Conservation (phyloP, 2,113 vertebrate species). For the Urocitellus parryii region DNA sequence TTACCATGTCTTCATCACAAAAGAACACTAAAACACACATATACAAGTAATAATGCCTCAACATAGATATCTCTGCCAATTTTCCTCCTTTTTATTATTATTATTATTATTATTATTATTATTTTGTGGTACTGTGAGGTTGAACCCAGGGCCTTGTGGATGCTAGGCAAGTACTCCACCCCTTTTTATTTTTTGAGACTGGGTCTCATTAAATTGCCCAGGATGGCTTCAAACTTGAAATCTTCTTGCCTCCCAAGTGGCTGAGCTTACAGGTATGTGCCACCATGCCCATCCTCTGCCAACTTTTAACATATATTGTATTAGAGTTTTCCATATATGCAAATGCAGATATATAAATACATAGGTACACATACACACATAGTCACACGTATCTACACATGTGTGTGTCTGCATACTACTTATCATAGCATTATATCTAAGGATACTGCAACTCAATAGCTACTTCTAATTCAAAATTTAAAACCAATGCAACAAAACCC, state of each 20-base stretch:
- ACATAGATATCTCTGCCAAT: neutral
- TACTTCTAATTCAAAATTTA: constrained; percentile 23
- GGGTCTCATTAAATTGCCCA: neutral
- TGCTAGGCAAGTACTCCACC: neutral
- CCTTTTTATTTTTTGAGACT: neutral
- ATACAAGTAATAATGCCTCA: neutral
- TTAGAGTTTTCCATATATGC: neutral
- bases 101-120: too few species aligned
- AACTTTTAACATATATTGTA: neutral
- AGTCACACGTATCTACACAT: neutral
- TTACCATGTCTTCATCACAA: neutral
- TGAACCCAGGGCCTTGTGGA: neutral
- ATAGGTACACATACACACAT: neutral
- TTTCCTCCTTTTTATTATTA: neutral
- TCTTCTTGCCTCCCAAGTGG: neutral
- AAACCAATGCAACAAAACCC: neutral
- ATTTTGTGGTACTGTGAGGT: neutral
- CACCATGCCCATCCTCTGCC: neutral
- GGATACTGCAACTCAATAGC: neutral
- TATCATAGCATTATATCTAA: neutral
- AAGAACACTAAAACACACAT: constrained; percentile 35
- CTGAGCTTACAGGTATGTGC: neutral
- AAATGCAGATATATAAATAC: neutral
- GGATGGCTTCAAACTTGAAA: neutral
- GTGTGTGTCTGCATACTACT: neutral